Percentiles rank a stretch among this genome's conserved stretches.
Conservation (phyloP, 2,888 invertebrate genomes). For the Chymomyza procnemis region DNA sequence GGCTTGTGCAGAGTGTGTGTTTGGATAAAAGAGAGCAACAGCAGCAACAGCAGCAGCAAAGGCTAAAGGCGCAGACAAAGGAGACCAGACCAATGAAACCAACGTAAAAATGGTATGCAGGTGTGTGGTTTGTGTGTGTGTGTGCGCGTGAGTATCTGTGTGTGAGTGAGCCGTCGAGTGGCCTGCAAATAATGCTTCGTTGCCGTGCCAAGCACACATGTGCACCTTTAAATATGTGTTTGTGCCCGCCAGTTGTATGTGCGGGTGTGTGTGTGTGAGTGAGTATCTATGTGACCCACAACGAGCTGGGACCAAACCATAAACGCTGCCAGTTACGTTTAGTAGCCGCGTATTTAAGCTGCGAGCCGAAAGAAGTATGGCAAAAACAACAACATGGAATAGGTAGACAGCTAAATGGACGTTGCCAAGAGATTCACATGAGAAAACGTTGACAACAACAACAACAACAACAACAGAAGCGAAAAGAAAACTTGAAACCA, state of each 20-base stretch:
- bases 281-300: slow-evolving; percentile 12
- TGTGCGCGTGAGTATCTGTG: slow-evolving; percentile 16
- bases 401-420: slow-evolving; percentile 62
- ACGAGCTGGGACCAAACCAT: not conserved
- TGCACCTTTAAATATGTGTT: not conserved
- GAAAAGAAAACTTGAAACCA: slow-evolving; percentile 16
- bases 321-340: slow-evolving; percentile 39
- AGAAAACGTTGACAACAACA: slow-evolving; percentile 2
- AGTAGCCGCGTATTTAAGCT: slow-evolving; percentile 61
- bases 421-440: slow-evolving; percentile 19
- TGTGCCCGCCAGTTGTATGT: too few species aligned
- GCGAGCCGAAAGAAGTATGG: slow-evolving; percentile 19
- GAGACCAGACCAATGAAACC: slow-evolving; percentile 1
- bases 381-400: slow-evolving; percentile 56
- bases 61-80: not conserved
- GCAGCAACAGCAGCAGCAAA: not conserved
- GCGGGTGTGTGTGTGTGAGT: slow-evolving; percentile 6
- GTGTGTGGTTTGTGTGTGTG: slow-evolving; percentile 15
- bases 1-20: slow-evolving; percentile 5
- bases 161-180: slow-evolving; percentile 26
- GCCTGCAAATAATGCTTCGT: slow-evolving; percentile 46
- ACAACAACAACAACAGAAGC: too few species aligned
- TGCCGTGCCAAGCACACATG: slow-evolving; percentile 50
- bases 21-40: not conserved
- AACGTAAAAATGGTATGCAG: not conserved